A percentile compares a stretch with the other conserved stretches of the same genome.
Conservation (phyloP, 2,113 vertebrate genomes). For the human (Homo sapiens) region GRCh38 chr5:119799001-119799500, state of each 20-base stretch:
- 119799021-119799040: background rate
- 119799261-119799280: background rate
- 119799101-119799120: background rate
- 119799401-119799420: background rate
- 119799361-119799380: background rate
- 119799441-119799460: background rate
- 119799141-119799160: background rate
- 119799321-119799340: background rate
- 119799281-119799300: background rate
- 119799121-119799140: background rate
- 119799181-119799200: background rate
- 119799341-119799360: background rate
- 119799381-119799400: background rate
- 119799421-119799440: background rate
- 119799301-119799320: background rate
- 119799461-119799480: background rate
- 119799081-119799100: background rate
- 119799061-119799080: background rate
- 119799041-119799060: background rate
- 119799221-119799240: background rate
- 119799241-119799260: background rate
- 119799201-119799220: background rate
- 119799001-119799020: background rate
- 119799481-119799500: background rate
- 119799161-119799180: background rate